Conservation (phyloP, 2,888 invertebrate species). For the Rhagium mordax region DNA sequence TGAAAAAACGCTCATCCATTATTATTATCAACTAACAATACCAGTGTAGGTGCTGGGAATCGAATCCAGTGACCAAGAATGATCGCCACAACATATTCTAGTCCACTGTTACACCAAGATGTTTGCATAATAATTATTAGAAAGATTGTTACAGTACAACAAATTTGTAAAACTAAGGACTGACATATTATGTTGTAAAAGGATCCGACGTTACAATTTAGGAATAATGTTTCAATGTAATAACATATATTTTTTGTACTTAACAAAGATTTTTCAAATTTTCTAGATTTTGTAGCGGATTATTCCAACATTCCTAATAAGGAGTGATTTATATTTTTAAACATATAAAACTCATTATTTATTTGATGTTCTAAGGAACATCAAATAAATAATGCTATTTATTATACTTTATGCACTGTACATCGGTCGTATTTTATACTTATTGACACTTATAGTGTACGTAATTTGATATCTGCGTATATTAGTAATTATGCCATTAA, state of each 20-base stretch:
- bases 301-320: constrained; percentile 36
- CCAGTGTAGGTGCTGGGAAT: too few relatives aligned
- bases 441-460: constrained; percentile 46
- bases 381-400: constrained; percentile 35
- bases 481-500: constrained; percentile 33
- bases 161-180: too few relatives aligned
- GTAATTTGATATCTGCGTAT: constrained; percentile 43
- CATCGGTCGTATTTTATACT: constrained; percentile 47
- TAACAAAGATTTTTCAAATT: background rate
- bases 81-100: too few relatives aligned
- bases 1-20: too few relatives aligned
- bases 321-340: constrained; percentile 36
- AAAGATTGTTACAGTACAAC: too few relatives aligned
- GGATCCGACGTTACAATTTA: background rate
- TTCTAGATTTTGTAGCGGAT: constrained; percentile 23
- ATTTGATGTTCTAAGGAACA: constrained; percentile 35
- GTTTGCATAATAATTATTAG: too few relatives aligned
- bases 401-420: constrained; percentile 33
- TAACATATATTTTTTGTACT: background rate
- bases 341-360: constrained; percentile 35
- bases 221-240: background rate
- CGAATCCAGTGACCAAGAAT: too few relatives aligned
- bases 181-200: too few relatives aligned
- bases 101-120: too few relatives aligned
- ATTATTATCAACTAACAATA: too few relatives aligned